These are phyloP conservation scores for Stegostoma tigrinum DNA, from an alignment of 2,113 vertebrate genomes.

Conservation along the genomic window DNA sequence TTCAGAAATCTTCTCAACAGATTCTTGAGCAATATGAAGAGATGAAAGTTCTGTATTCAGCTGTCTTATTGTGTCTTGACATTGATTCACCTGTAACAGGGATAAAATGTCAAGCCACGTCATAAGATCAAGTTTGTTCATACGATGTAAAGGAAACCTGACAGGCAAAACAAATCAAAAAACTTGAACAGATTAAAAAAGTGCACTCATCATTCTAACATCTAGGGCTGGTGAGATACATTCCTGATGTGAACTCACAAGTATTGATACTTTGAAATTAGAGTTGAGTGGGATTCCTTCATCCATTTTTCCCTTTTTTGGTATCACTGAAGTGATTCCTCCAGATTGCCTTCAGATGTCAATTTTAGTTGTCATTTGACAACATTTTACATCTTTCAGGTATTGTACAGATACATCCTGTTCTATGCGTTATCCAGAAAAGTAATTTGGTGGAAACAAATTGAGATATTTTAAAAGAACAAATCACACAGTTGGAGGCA, in stretches of 20 bases:
- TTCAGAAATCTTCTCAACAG: slow-evolving; percentile 28
- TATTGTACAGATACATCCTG: neutral
- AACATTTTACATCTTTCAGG: no score
- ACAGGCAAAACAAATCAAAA: neutral
- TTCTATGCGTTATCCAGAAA: neutral
- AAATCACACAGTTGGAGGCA: neutral
- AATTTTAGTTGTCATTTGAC: neutral
- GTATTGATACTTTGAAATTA: neutral
- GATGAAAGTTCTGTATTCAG: slow-evolving; percentile 41
- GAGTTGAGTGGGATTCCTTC: neutral
- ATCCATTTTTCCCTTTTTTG: neutral
- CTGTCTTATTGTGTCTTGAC: slow-evolving; percentile 39
- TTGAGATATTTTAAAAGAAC: neutral
- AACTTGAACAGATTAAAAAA: neutral
- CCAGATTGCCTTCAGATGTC: neutral
- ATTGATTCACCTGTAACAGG: slow-evolving; percentile 1
- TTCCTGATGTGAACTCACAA: neutral
- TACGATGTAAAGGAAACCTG: neutral
- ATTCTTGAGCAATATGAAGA: slow-evolving; percentile 38
- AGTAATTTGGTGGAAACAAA: neutral
- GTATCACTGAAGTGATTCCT: neutral
- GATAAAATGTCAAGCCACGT: neutral
- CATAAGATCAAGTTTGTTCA: neutral
- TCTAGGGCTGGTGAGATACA: neutral
- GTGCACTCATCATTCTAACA: neutral